Conservation (phyloP, 2,113 vertebrate genomes). For the Camelus bactrianus region DNA sequence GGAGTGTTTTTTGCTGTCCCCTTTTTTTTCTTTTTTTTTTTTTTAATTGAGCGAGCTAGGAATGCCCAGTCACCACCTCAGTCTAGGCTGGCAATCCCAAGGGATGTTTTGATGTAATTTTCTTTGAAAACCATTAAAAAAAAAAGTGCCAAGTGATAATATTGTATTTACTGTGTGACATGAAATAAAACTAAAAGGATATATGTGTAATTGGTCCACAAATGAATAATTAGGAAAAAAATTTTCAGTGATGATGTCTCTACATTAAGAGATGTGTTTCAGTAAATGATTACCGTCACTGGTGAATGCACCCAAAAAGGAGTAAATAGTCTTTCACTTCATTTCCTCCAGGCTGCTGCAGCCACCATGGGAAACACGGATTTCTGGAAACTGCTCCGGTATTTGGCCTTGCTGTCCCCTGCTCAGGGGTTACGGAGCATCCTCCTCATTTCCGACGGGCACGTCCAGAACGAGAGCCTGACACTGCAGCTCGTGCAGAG, state of each 20-base stretch:
- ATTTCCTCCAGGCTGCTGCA: constrained; percentile 82
- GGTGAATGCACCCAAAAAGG: background rate
- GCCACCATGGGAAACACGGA: constrained; percentile 92
- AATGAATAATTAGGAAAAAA: background rate
- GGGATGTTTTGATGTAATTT: background rate
- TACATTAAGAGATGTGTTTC: background rate
- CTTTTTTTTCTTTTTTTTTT: background rate
- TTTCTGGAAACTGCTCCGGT: constrained; percentile 91
- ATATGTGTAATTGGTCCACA: background rate
- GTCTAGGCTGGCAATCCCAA: background rate
- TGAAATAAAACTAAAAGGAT: constrained; percentile 38
- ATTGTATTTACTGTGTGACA: background rate
- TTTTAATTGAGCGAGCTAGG: background rate
- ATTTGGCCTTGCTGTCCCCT: constrained; percentile 90
- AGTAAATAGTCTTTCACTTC: background rate
- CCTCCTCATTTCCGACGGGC: constrained; percentile 93
- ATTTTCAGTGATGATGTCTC: background rate
- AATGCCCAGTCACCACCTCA: background rate
- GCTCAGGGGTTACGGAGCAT: constrained; percentile 88
- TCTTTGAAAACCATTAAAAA: background rate
- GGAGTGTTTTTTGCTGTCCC: background rate
- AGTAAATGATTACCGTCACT: background rate
- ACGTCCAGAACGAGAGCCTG: constrained; percentile 90
- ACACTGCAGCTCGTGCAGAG: constrained; percentile 89
- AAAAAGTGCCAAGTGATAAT: background rate